Evolutionary conservation across 2,888 invertebrate species (phyloP), one percentile per base, ranked within the genome.

Genomic region (Stenchaetothrips biformis): DNA sequence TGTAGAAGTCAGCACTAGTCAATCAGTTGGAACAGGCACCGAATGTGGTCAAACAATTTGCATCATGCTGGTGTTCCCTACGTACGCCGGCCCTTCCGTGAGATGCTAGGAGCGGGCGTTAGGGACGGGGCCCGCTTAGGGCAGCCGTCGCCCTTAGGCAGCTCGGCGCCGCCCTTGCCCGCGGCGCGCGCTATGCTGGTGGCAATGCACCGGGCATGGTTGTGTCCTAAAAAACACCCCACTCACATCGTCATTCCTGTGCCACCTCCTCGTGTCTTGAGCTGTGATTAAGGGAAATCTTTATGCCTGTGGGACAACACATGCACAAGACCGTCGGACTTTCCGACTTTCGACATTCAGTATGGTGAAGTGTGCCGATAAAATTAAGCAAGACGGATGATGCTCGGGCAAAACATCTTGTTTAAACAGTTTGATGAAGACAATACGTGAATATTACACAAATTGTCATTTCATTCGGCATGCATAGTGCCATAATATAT

Each of bases 21-120:
- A 74, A 25, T 74, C 67, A 74, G 67, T 74, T 74, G 21, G 21
- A 74, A 25, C 67, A 74, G 67, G 67, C 67, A 74, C 67, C 67
- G 25, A 74, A 74, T 74, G 67, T 74, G 67, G 67, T 74, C 67
- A 74, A 74, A 74, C 67, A 74, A 7, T 74, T 74, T 53, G n/a
- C 67, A 25, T 74, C 67, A 74, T 74, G 67, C 67, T 37, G 37
- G 37, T 37, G 37, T 37, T 74, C 67, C 67, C 67, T 74, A 74
- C 67, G 67, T 74, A 74, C 67, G 67, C 67, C 67, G 67, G 67
- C 67, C 67, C 25, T 74, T 74, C 67, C 67, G 67, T 74, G 67
- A 74, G 67, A 74, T 74, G 67, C 67, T 74, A 74, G 67, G 67
- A 74, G 67, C 67, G 25, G 67, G 67, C 7, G 67, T 74, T 25